These are phyloP conservation scores for Candoia aspera DNA, from an alignment of 2,113 vertebrate genomes.

Conservation along the genomic window DNA sequence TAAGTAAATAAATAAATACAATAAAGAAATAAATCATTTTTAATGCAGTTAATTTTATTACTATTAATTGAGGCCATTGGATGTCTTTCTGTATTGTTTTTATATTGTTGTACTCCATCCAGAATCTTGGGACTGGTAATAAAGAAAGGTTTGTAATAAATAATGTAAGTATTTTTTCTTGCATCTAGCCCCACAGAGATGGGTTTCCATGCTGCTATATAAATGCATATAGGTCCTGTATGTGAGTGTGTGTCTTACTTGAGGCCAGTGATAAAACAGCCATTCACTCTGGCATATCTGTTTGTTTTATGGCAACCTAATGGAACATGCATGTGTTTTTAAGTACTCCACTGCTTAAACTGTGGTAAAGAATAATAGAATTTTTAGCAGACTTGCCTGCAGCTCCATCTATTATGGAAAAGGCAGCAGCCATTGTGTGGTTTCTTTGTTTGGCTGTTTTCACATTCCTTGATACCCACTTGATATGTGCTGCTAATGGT, in stretches of 20 bases:
- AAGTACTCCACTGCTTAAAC: constrained; percentile 58
- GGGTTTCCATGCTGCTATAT: neutral
- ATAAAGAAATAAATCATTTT: neutral
- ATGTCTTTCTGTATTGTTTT: neutral
- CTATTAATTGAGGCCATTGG: neutral
- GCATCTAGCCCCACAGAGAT: neutral
- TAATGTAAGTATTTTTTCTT: neutral
- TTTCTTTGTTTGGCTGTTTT: constrained; percentile 25
- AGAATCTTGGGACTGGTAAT: neutral
- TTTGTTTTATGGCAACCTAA: constrained; percentile 31
- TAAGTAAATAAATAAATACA: neutral
- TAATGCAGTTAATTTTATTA: neutral
- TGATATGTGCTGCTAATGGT: neutral
- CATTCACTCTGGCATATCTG: neutral
- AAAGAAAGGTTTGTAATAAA: neutral
- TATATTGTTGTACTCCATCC: neutral
- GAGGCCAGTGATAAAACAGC: neutral
- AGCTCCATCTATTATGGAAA: neutral
- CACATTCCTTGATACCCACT: neutral
- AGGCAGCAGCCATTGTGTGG: neutral
- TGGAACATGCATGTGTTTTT: constrained; percentile 51
- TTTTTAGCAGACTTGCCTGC: constrained; percentile 57
- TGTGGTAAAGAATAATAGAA: constrained; percentile 46
- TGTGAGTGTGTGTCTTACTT: constrained; percentile 18
- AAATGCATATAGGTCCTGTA: constrained; percentile 22